These are phyloP conservation scores for Mohoua ochrocephala DNA, from an alignment of 2,113 vertebrate genomes.

Conservation along the genomic window DNA sequence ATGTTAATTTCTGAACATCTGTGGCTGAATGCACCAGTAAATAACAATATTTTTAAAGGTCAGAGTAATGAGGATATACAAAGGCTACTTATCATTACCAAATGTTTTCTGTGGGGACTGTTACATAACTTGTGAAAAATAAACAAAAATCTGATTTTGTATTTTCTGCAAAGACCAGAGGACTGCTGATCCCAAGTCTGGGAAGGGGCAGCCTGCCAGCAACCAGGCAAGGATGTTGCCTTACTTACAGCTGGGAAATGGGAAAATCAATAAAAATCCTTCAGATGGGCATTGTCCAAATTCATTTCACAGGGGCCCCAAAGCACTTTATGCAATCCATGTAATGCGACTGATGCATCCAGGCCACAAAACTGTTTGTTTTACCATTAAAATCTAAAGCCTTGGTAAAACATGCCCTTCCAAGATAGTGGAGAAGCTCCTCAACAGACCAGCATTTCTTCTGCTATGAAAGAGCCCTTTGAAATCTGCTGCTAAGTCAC, in stretches of 20 bases:
- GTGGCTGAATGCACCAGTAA: background rate
- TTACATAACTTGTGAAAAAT: background rate
- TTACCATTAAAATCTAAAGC: background rate
- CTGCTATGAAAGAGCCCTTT: background rate
- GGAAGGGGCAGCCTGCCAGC: background rate
- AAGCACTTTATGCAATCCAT: background rate
- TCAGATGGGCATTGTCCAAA: background rate
- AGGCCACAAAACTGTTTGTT: background rate
- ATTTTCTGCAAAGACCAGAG: background rate
- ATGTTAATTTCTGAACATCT: slow-evolving; percentile 28
- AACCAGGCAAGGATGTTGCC: background rate
- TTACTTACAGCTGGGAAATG: background rate
- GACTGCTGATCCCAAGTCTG: background rate
- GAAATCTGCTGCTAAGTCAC: background rate
- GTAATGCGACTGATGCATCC: background rate
- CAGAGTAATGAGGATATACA: background rate
- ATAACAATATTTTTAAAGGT: background rate
- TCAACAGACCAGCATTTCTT: background rate
- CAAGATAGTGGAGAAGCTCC: background rate
- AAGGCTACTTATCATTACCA: background rate
- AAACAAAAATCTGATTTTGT: background rate
- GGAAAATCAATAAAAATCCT: background rate
- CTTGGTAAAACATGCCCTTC: background rate
- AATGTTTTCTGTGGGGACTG: background rate
- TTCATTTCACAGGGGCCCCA: background rate